Evolutionary conservation across 2,888 invertebrate genomes (phyloP).

Genomic region (Drosophila kambysellisi): DNA sequence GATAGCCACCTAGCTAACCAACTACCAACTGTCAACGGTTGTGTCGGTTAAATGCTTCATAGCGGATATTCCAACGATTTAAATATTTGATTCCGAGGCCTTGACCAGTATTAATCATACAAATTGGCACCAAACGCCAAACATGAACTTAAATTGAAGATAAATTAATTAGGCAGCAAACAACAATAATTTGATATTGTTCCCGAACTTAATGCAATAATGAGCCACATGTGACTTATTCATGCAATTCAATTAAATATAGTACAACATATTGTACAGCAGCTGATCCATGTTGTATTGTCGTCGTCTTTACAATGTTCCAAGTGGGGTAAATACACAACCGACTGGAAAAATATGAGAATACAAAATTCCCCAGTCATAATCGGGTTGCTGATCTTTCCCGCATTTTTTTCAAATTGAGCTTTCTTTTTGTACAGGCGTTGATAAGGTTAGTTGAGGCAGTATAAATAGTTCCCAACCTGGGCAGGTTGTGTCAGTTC

Average conservation of each 20-base stretch:
- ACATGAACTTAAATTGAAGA: background rate
- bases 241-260: background rate
- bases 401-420: background rate
- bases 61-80: conserved; percentile 19
- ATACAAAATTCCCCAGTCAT: background rate
- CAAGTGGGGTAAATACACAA: background rate
- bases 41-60: too few species aligned
- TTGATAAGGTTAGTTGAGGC: background rate
- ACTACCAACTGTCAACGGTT: conserved; percentile 3
- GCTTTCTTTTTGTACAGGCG: background rate
- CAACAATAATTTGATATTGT: background rate
- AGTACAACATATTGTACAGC: background rate
- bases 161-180: background rate
- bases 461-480: background rate
- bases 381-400: background rate
- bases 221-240: too few species aligned
- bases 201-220: background rate
- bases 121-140: conserved; percentile 8
- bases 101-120: conserved; percentile 29
- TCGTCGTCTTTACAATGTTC: background rate
- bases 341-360: background rate
- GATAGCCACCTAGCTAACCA: conserved; percentile 27
- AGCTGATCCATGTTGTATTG: background rate
- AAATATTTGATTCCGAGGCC: conserved; percentile 23
- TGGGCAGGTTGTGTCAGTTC: background rate